Conservation (phyloP, 2,113 vertebrate species). For the Cyanoderma ruficeps region DNA sequence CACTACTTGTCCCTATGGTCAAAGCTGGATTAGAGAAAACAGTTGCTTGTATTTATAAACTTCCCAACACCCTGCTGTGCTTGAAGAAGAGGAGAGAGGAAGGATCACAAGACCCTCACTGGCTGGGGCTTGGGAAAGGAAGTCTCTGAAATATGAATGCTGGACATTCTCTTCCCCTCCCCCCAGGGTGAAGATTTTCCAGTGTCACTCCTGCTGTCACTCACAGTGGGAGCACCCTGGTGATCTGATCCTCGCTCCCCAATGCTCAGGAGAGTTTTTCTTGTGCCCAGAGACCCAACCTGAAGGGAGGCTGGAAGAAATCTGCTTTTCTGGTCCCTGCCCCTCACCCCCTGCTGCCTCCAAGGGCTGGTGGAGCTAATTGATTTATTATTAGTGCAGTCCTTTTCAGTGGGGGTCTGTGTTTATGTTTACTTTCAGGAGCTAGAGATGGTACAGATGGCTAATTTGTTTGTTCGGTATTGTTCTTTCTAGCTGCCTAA, state of each 20-base stretch:
- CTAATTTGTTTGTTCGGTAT: slow-evolving; percentile 53
- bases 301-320: background rate
- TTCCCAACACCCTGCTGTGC: background rate
- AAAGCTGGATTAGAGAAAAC: slow-evolving; percentile 32
- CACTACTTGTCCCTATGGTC: background rate
- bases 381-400: background rate
- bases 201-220: background rate
- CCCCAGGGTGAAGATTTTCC: slow-evolving; percentile 34
- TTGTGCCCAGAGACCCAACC: background rate
- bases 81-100: slow-evolving; percentile 22
- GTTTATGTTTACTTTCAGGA: slow-evolving; percentile 63
- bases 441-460: slow-evolving; percentile 59
- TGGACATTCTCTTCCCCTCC: slow-evolving; percentile 13
- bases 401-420: background rate
- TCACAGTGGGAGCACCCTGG: background rate
- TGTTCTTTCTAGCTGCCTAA: slow-evolving; percentile 60
- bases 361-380: background rate
- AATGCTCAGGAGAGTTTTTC: background rate
- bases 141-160: slow-evolving; percentile 37
- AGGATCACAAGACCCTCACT: slow-evolving; percentile 61
- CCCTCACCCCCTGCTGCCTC: background rate
- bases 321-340: background rate
- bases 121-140: slow-evolving; percentile 66
- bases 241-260: background rate
- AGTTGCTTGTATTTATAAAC: slow-evolving; percentile 56